Percentiles rank a stretch among this genome's conserved stretches.
phyloP scores from a whole-genome alignment of 1,140 invertebrate species.

The Elymnias hypermnestra region DNA sequence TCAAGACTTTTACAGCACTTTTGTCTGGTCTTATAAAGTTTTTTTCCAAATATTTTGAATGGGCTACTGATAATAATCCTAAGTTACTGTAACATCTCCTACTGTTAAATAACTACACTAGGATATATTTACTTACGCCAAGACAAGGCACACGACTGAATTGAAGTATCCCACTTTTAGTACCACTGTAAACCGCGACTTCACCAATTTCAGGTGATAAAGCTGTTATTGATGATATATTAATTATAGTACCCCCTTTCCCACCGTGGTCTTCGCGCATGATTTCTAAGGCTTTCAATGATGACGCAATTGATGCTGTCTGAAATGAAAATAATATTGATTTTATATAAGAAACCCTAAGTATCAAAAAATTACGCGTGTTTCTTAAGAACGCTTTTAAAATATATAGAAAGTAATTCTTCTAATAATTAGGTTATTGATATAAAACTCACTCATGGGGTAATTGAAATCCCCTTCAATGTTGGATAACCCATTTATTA shows the following conservation, averaged over 20 bases:
- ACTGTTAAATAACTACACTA: background rate
- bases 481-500: no score
- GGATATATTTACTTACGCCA: slow-evolving; percentile 40
- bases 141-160: slow-evolving; percentile 72
- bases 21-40: no score
- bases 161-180: slow-evolving; percentile 79
- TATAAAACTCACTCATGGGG: no score
- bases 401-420: no score
- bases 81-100: background rate
- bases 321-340: slow-evolving; percentile 29
- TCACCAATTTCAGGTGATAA: slow-evolving; percentile 46
- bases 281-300: slow-evolving; percentile 42
- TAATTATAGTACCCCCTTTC: slow-evolving; percentile 78
- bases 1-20: no score
- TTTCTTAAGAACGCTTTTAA: no score
- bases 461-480: no score
- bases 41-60: no score
- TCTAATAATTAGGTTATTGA: no score
- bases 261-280: slow-evolving; percentile 77
- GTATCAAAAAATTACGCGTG: no score
- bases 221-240: slow-evolving; percentile 78
- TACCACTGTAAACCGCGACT: slow-evolving; percentile 77
- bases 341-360: no score
- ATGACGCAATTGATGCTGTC: slow-evolving; percentile 39
- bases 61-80: no score